These are phyloP conservation scores for Echinops telfairi DNA, from an alignment of 2,113 vertebrate genomes.

Conservation along the genomic window DNA sequence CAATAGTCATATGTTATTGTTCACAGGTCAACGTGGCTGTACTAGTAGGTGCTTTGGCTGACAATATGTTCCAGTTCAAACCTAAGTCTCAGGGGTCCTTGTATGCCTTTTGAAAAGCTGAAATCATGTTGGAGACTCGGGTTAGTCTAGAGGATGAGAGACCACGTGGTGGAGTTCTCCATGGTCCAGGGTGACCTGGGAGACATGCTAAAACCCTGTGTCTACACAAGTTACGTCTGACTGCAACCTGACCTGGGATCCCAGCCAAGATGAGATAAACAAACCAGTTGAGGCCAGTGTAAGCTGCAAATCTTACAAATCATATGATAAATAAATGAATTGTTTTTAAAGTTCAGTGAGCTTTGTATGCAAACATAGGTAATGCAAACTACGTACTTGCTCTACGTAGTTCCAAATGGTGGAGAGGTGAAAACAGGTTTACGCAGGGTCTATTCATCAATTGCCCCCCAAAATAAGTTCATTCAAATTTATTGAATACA, in stretches of 20 bases:
- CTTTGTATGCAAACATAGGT: neutral
- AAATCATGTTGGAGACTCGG: rapidly evolving
- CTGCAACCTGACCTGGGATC: no score
- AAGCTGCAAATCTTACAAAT: neutral
- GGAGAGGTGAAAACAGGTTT: neutral
- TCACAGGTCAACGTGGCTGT: neutral
- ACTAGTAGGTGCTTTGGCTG: neutral
- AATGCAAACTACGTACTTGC: neutral
- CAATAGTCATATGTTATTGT: neutral
- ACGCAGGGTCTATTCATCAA: neutral
- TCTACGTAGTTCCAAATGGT: constrained; percentile 1
- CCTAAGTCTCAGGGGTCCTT: neutral
- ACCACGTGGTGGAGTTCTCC: neutral
- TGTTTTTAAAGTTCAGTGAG: neutral
- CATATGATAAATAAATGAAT: neutral
- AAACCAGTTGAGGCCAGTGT: neutral
- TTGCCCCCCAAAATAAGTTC: neutral
- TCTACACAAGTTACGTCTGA: neutral
- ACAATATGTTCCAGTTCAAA: neutral
- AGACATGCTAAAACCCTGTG: neutral
- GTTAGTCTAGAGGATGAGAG: neutral
- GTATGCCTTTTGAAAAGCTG: neutral
- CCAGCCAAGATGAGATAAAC: neutral
- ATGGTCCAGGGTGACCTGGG: neutral
- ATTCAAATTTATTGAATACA: neutral